Base-by-base conservation (phyloP, 1,140 invertebrate species). In the Nebria ingens region DNA sequence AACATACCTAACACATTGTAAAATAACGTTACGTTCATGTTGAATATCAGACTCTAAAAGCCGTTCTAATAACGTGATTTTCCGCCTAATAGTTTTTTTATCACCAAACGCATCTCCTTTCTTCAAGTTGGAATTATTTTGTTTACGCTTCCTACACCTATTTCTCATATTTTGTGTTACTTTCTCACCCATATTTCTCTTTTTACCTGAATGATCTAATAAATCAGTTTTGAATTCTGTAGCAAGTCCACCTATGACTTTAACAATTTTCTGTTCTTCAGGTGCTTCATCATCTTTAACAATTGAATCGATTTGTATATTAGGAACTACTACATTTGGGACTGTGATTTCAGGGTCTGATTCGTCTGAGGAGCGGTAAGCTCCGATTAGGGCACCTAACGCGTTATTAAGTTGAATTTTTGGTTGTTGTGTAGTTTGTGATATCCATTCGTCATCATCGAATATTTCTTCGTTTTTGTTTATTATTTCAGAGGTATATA, bases 1-100 rank as follows among this genome's bases (percentile, higher is more conserved):
- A 53, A 87, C 80, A 75, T 82, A 79, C 58, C 81, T 80, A 11
- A 89, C 76, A 71, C 86, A 88, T 62, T 89, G 86, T 53, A 85
- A 73, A 51, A 89, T 75, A 19, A 83, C 70, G 71, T 89, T 90
- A 58, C 87, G 71, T 72, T 90, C 87, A 61, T 86, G 80, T 45
- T 72, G 64, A 54, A 85, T 81, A 68, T 85, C 82, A 50, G 71
- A 72, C 52, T 70, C 71, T 19, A 85, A 68, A 21, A 84, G 60
- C 66, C 81, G 82, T 60, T 81, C 77, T 50, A 84, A 58, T 53
- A 76, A 62, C 0, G 74, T 74, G 57, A 63, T 56, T 55, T 54
- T 62, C 19, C 64, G 54, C 57, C 53, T 61, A 54, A 45, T 59
- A 51, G 62, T 64, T 6, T 59, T 57, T 34, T 50, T 53, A 50